Conservation (phyloP, 2,113 vertebrate species). For the Mirza zaza region DNA sequence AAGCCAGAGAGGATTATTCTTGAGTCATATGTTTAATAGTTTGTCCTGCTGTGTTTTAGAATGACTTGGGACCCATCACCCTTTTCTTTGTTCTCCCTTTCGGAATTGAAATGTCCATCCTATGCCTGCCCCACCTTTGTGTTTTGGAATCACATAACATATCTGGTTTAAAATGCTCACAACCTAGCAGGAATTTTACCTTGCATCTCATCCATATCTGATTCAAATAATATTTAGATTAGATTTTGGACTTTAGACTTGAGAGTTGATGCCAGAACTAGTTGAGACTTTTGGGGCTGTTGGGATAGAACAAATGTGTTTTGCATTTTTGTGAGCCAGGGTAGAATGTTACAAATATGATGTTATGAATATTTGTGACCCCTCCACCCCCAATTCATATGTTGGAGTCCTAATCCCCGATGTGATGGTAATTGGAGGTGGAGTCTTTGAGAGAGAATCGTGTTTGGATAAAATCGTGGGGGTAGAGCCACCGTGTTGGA, state of each 20-base stretch:
- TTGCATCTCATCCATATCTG: neutral
- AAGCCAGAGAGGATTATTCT: neutral
- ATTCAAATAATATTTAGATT: neutral
- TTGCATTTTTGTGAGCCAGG: neutral
- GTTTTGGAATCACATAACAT: neutral
- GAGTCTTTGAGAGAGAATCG: neutral
- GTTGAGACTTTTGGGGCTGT: neutral
- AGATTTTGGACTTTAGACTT: neutral
- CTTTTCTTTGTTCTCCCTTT: neutral
- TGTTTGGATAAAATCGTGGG: neutral
- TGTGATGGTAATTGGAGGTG: neutral
- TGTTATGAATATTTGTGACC: neutral
- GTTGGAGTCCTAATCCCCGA: neutral
- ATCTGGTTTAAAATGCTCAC: neutral
- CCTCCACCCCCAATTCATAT: accelerated
- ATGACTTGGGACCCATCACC: neutral
- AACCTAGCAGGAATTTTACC: neutral
- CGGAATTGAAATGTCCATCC: neutral
- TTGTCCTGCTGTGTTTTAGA: neutral
- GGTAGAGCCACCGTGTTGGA: neutral
- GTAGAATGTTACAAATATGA: neutral
- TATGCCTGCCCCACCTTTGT: neutral
- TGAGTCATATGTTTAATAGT: no score
- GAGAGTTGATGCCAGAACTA: neutral
- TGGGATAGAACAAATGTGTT: neutral